Evolutionary conservation across 1,140 invertebrate species (phyloP).

Genomic region (Cotesia typhae): DNA sequence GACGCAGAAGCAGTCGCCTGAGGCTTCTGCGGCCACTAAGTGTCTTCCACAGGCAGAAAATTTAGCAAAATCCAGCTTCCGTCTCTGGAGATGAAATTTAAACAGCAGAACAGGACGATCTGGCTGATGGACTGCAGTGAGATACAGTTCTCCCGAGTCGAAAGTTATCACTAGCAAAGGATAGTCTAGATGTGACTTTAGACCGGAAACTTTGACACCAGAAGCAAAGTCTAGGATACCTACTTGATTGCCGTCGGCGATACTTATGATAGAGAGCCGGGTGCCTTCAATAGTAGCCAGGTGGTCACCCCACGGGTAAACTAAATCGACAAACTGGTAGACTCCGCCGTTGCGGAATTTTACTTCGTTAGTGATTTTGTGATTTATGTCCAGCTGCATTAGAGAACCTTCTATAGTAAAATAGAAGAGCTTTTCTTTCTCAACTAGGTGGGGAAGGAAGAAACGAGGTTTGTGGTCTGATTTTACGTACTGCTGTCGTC

Average conservation of each 20-base stretch:
- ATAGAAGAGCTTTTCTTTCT: constrained; percentile 50
- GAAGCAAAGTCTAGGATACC: constrained; percentile 41
- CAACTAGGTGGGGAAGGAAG: constrained; percentile 43
- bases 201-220: constrained; percentile 39
- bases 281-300: constrained; percentile 41
- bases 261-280: constrained; percentile 47
- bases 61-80: constrained; percentile 52
- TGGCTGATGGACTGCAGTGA: constrained; percentile 45
- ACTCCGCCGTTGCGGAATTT: constrained; percentile 42
- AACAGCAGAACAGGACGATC: constrained; percentile 44
- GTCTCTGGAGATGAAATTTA: constrained; percentile 44
- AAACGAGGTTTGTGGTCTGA: constrained; percentile 40
- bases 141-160: constrained; percentile 47
- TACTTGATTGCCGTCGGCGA: constrained; percentile 42
- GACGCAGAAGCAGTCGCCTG: constrained; percentile 53
- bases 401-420: constrained; percentile 52
- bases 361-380: neutral
- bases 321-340: constrained; percentile 49
- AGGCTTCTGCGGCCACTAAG: constrained; percentile 41
- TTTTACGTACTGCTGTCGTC: constrained; percentile 45
- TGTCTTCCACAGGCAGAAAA: constrained; percentile 55
- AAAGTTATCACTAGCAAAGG: constrained; percentile 50
- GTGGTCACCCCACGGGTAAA: constrained; percentile 57
- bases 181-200: constrained; percentile 50
- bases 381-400: constrained; percentile 44